Percentiles rank a stretch among this genome's conserved stretches.
Conservation (phyloP, 2,888 invertebrate genomes). For the Horisme vitalbata region DNA sequence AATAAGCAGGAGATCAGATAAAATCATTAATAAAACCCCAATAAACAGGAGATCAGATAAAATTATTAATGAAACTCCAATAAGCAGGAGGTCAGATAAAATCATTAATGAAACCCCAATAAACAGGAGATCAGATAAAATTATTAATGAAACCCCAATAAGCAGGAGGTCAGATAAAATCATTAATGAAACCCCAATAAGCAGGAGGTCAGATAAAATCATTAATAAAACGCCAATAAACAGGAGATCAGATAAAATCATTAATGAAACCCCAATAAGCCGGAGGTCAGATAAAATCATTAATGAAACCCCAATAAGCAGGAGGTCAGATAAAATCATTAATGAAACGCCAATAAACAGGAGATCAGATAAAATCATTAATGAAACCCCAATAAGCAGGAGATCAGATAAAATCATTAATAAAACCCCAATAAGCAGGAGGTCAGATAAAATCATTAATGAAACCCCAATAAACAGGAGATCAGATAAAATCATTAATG, state of each 20-base stretch:
- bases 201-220: constrained; percentile 62
- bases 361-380: constrained; percentile 43
- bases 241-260: constrained; percentile 51
- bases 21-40: constrained; percentile 26
- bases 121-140: too few relatives aligned
- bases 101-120: too few relatives aligned
- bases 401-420: constrained; percentile 45
- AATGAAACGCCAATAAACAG: constrained; percentile 44
- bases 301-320: constrained; percentile 43
- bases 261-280: constrained; percentile 39
- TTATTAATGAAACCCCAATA: too few relatives aligned
- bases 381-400: constrained; percentile 45
- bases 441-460: constrained; percentile 41
- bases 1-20: constrained; percentile 56
- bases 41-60: constrained; percentile 55
- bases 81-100: constrained; percentile 61
- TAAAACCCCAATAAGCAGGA: constrained; percentile 46
- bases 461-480: constrained; percentile 49
- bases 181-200: too few relatives aligned
- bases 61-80: constrained; percentile 32
- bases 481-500: constrained; percentile 40
- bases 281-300: constrained; percentile 49
- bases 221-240: constrained; percentile 41
- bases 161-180: constrained; percentile 62
- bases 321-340: constrained; percentile 47